Base-by-base conservation (phyloP, 2,797 vertebrate genomes). In the Miichthys miiuy region DNA sequence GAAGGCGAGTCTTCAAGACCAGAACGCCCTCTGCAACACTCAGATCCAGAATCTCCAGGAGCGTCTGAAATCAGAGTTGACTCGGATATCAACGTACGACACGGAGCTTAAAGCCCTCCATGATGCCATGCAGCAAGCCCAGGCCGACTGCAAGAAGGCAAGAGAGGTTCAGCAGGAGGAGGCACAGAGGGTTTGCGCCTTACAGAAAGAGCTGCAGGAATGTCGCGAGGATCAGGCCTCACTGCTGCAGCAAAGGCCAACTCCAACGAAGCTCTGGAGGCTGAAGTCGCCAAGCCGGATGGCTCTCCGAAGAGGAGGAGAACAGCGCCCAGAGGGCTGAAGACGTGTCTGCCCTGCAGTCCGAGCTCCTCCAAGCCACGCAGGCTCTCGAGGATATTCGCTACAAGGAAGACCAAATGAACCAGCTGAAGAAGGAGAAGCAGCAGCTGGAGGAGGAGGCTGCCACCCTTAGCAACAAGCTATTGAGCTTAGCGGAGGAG, bases 241-340 rank as follows among this genome's bases (percentile, higher is more conserved):
- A 51, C 83, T 96, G 16, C 82, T 96, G 85, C 83, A 81, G 0
- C 95, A 96, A 6, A 97, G 0, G 14, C 73, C 3, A 70, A 87
- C 34, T 72, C 93, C 51, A 96, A 92, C 75, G 96, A 96, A 1
- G 67, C 14, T 41, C 90, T 97, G n/a, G 94, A 97, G 77, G 92
- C 72, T 0, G 95, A 97, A 61, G 84, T 95, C 0, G 3, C 75
- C 0, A 50, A 89, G 5, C 55, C 94, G 38, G 10, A 51, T 77
- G 47, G 92, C 91, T 38, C 89, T 98, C 71, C 81, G 96, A 96
- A 18, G 96, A 97, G 82, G 96, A 97, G 83, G 96, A 96, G 44
- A 96, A 93, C 76, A 95, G 56, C 2, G 81, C 68, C 9, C 92
- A 80, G 72, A 95, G 94, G 87, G 91, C 89, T 0, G 83, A 96